phyloP scores from a whole-genome alignment of 2,113 vertebrate genomes.

The Anoura caudifer region DNA sequence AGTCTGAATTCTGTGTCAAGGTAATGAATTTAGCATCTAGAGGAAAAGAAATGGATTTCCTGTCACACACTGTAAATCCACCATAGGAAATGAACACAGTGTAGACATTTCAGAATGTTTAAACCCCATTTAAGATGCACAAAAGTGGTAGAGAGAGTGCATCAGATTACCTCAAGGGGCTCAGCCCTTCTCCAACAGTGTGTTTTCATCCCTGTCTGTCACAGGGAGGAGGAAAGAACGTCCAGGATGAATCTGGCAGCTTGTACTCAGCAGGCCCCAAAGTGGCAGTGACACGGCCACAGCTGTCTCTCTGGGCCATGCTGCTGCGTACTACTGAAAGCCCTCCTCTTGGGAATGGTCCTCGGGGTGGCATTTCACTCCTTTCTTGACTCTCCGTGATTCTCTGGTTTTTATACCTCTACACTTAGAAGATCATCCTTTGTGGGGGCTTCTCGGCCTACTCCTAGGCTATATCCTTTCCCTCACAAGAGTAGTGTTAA shows the following conservation, averaged over 20 bases:
- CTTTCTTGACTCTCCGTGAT: background rate
- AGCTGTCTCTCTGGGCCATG: background rate
- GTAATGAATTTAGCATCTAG: conserved; percentile 86
- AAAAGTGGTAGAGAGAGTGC: conserved; percentile 43
- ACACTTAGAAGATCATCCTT: background rate
- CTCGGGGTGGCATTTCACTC: background rate
- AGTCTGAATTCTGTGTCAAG: conserved; percentile 81
- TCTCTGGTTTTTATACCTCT: background rate
- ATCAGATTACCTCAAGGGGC: conserved; percentile 60
- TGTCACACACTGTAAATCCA: conserved; percentile 82
- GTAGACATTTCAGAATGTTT: conserved; percentile 75
- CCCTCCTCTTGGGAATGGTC: background rate
- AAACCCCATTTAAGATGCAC: conserved; percentile 68
- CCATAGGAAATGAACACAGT: conserved; percentile 73
- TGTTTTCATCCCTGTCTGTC: background rate
- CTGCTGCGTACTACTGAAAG: background rate
- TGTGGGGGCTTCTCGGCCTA: background rate
- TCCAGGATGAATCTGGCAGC: background rate
- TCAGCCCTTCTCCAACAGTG: conserved; percentile 14
- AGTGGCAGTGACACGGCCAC: background rate
- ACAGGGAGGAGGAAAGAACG: background rate
- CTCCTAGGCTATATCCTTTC: background rate
- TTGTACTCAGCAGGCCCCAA: background rate
- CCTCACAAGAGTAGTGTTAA: background rate
- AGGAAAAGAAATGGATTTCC: conserved; percentile 85